Base-by-base conservation (phyloP, 2,113 vertebrate species). In the Osmerus mordax region DNA sequence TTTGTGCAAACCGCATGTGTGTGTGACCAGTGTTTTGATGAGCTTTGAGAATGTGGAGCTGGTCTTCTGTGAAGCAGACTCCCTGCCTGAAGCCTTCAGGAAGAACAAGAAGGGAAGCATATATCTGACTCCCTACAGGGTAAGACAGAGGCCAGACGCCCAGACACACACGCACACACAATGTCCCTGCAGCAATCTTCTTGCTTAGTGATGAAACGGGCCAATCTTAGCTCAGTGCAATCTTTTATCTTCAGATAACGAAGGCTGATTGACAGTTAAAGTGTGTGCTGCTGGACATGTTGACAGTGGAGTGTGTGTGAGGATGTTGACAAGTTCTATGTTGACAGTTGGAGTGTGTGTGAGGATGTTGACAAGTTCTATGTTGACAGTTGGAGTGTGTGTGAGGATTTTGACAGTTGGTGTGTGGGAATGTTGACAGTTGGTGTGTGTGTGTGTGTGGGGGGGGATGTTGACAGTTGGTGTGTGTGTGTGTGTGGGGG, bases 81-180 rank as follows among this genome's bases (percentile, higher is more conserved):
- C 86, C 0, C 89, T 96, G 69, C 94, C 95, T 0, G 96, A 99
- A 72, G 90, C 93, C 51, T 99, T 99, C 92, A 96, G 88, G 81
- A 97, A 95, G 81, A 95, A 94, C 90, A 98, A 94, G 90, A 99
- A 98, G 77, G 97, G 97, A 72, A 94, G 92, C 8, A 52, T 98
- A 75, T 97, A 94, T 88, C 89, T 99, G 21, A 99, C 96, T 73
- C 96, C 96, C 0, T 99, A 98, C 91, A 87, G 97, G 92, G 97
- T 99, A 81, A 89, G 95, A 89, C 29, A 29, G 21, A 2, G 32
- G 32, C 7, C 14, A 5, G 15, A 5, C 25, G 28, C 4, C 28
- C 25, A 62, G 2, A 15, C 28, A 28, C 1, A 29, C 6, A 28
- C 7, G 18, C 25, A 47, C 41, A 47, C 25, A 62, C 7, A 28